Percentiles rank a stretch among this genome's conserved stretches.
These are phyloP conservation scores for Petrophora chlorosata DNA, from an alignment of 2,888 invertebrate genomes.

Conservation along the genomic window DNA sequence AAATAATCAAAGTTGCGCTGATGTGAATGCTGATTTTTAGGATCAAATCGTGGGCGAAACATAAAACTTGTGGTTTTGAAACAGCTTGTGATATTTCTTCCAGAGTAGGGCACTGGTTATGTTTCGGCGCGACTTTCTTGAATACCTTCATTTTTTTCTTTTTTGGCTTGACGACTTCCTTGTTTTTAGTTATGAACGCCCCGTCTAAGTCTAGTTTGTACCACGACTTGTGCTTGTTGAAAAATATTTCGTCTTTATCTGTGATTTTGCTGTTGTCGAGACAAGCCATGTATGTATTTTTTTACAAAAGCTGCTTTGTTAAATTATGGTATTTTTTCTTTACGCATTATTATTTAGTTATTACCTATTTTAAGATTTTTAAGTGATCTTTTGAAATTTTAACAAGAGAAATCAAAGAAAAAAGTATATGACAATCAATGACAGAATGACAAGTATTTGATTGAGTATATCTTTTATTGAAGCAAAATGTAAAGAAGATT, in stretches of 20 bases:
- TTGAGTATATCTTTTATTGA: too few relatives aligned
- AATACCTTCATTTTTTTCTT: constrained; percentile 3
- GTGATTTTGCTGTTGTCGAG: not conserved
- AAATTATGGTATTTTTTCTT: too few relatives aligned
- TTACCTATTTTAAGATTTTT: too few relatives aligned
- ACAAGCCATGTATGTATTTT: not conserved
- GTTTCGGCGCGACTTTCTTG: constrained; percentile 9
- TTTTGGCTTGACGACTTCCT: not conserved
- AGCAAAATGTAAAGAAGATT: too few relatives aligned
- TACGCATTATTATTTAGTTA: too few relatives aligned
- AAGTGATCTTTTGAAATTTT: too few relatives aligned
- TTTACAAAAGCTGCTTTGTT: not conserved
- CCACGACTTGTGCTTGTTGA: constrained; percentile 56
- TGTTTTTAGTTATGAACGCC: constrained; percentile 42
- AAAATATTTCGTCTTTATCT: constrained; percentile 7
- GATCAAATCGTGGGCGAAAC: constrained; percentile 25
- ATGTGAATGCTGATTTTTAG: constrained; percentile 29
- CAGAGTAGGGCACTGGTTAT: too few relatives aligned
- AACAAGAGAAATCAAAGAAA: too few relatives aligned
- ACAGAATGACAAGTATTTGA: too few relatives aligned
- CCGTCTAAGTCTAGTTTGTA: constrained; percentile 53
- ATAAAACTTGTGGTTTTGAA: constrained; percentile 26
- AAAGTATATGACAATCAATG: too few relatives aligned
- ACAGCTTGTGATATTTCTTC: too few relatives aligned
- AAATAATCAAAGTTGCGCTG: constrained; percentile 34